Percentiles rank a stretch among this genome's conserved stretches.
phyloP scores from a whole-genome alignment of 2,888 invertebrate species.

The Tiphia femorata region DNA sequence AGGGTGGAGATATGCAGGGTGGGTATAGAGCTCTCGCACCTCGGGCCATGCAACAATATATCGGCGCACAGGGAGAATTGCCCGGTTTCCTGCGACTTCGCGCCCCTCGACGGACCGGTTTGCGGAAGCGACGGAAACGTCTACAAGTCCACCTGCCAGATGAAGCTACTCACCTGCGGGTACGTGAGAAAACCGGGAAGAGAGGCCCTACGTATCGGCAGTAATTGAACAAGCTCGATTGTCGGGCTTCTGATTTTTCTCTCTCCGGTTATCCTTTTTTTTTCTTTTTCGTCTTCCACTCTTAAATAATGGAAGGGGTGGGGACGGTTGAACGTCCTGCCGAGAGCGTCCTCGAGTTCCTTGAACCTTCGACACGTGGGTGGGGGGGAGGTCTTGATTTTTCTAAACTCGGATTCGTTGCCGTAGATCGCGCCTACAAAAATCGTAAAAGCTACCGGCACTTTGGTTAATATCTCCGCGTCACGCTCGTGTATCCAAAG shows the following conservation, averaged over 20 bases:
- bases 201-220: neutral
- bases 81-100: constrained; percentile 87
- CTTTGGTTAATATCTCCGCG: too few species aligned
- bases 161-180: constrained; percentile 92
- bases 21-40: constrained; percentile 75
- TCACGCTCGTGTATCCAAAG: too few species aligned
- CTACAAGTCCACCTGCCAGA: constrained; percentile 93
- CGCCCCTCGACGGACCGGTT: constrained; percentile 89
- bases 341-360: too few species aligned
- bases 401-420: too few species aligned
- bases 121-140: constrained; percentile 94
- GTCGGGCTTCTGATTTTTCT: constrained; percentile 6
- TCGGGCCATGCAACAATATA: constrained; percentile 77
- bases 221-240: neutral
- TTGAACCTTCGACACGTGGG: too few species aligned
- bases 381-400: too few species aligned
- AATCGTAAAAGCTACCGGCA: too few species aligned
- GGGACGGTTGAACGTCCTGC: too few species aligned
- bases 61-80: constrained; percentile 91
- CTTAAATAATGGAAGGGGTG: too few species aligned
- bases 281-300: neutral
- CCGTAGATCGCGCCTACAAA: too few species aligned
- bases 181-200: constrained; percentile 65
- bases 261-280: neutral
- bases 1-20: constrained; percentile 70